Evolutionary conservation across 2,888 invertebrate species (phyloP).

Genomic region (Harmothoe impar): DNA sequence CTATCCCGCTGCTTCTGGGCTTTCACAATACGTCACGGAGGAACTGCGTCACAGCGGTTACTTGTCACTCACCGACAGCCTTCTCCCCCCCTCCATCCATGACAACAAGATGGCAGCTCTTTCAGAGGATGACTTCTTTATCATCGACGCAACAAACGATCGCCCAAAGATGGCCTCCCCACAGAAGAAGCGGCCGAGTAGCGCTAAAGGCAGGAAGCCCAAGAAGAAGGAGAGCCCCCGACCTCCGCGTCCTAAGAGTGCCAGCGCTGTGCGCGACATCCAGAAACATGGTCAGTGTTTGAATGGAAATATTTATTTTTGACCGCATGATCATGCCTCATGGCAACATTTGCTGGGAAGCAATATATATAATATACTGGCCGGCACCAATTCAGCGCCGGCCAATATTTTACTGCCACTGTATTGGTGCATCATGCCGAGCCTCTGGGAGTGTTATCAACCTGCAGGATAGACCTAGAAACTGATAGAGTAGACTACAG

Average conservation of each 20-base stretch:
- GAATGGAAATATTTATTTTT: not conserved
- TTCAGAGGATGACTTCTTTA: not conserved
- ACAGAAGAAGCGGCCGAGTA: constrained; percentile 37
- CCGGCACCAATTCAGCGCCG: no score
- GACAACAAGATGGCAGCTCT: not conserved
- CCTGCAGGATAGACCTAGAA: no score
- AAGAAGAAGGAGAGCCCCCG: not conserved
- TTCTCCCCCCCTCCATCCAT: not conserved
- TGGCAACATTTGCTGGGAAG: no score
- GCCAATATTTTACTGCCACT: no score
- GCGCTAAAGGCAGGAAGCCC: not conserved
- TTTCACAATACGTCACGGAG: no score
- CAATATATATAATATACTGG: no score
- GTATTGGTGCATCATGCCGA: no score
- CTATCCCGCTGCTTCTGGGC: no score
- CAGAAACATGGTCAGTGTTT: not conserved
- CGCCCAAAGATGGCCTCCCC: not conserved
- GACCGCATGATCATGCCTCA: no score
- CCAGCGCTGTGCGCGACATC: not conserved
- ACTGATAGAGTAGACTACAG: no score
- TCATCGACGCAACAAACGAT: constrained; percentile 8
- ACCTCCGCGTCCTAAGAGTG: constrained; percentile 20
- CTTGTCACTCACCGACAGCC: no score
- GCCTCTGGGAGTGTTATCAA: no score
- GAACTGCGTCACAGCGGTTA: not conserved